phyloP scores from a whole-genome alignment of 1,140 invertebrate species.

The Liolophura sinensis region DNA sequence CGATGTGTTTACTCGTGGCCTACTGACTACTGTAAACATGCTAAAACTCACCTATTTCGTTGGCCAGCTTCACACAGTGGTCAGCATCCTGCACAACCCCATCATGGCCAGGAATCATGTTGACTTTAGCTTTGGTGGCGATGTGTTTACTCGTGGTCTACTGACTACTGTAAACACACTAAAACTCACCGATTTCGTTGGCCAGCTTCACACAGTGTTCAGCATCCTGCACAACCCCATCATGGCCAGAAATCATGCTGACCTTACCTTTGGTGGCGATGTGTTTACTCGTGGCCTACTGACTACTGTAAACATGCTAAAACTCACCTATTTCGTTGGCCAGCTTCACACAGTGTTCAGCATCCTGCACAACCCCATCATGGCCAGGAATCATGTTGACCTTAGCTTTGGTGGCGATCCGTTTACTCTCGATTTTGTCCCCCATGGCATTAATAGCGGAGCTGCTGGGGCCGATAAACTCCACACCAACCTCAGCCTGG shows the following conservation, averaged over 20 bases:
- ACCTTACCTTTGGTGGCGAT: constrained; percentile 72
- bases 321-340: constrained; percentile 65
- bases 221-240: constrained; percentile 62
- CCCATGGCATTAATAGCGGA: constrained; percentile 71
- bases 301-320: background rate
- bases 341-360: constrained; percentile 68
- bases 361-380: constrained; percentile 62
- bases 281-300: background rate
- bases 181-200: constrained; percentile 63
- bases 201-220: constrained; percentile 69
- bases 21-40: constrained; percentile 2
- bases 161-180: constrained; percentile 2
- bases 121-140: constrained; percentile 71
- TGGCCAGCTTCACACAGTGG: constrained; percentile 67
- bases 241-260: constrained; percentile 65
- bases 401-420: constrained; percentile 69
- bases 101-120: constrained; percentile 65
- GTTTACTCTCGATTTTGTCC: constrained; percentile 75
- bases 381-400: constrained; percentile 68
- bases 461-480: constrained; percentile 72
- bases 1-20: constrained; percentile 69
- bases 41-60: constrained; percentile 63
- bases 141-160: constrained; percentile 42
- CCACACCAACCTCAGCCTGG: constrained; percentile 61
- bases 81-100: constrained; percentile 64